Conservation (phyloP, 2,888 invertebrate genomes). For the Xylota sylvarum region DNA sequence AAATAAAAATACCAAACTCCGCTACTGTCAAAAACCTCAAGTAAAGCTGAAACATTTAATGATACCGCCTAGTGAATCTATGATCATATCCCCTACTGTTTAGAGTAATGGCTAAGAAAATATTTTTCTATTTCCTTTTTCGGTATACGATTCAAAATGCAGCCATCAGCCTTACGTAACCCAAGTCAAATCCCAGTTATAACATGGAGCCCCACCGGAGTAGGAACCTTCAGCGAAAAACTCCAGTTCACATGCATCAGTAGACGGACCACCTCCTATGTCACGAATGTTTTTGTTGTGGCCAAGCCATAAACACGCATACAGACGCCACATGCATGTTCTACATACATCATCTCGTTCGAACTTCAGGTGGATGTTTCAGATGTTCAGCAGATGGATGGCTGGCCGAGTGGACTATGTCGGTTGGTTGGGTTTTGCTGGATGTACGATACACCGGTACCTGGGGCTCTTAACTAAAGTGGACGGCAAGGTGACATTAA, state of each 20-base stretch:
- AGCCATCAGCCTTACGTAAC: conserved; percentile 40
- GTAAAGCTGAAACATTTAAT: too few relatives aligned
- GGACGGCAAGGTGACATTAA: conserved; percentile 71
- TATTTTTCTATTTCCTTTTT: conserved; percentile 4
- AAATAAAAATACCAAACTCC: too few relatives aligned
- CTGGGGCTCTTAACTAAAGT: conserved; percentile 70
- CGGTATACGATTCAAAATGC: conserved; percentile 37
- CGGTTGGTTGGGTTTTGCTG: conserved; percentile 13
- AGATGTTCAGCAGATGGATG: conserved; percentile 48
- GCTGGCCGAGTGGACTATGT: conserved; percentile 31
- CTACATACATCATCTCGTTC: conserved; percentile 1
- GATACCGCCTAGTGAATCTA: too few relatives aligned
- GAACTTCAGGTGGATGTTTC: conserved; percentile 30
- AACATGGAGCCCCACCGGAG: background rate
- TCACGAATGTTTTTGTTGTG: conserved; percentile 47
- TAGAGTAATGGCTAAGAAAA: conserved; percentile 14
- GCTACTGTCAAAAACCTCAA: too few relatives aligned
- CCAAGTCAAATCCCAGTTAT: conserved; percentile 24
- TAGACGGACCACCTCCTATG: conserved; percentile 14
- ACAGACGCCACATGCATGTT: background rate
- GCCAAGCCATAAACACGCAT: conserved; percentile 54
- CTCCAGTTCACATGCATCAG: conserved; percentile 14
- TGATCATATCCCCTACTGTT: conserved; percentile 4
- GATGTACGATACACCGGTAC: too few relatives aligned
- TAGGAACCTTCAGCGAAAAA: conserved; percentile 1